Percentiles rank a stretch among this genome's conserved stretches.
Conservation (phyloP, 2,888 invertebrate genomes). For the Dicyrtoma fusca region DNA sequence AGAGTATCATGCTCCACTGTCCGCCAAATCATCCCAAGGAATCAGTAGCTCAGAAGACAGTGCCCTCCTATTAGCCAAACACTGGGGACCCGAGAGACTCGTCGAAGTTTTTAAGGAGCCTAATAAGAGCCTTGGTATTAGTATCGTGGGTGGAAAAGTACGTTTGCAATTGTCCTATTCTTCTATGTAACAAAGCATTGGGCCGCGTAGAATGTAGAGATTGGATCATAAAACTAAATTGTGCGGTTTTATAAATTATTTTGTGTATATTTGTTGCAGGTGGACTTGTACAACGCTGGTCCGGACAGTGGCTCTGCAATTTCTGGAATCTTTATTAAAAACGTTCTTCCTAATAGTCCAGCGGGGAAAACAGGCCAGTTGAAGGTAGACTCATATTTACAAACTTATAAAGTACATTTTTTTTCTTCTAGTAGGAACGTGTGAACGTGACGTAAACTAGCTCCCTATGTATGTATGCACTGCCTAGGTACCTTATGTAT, state of each 20-base stretch:
- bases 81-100: constrained; percentile 81
- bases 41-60: constrained; percentile 49
- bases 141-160: constrained; percentile 95
- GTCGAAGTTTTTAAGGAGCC: constrained; percentile 74
- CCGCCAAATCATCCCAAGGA: constrained; percentile 29
- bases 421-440: too few relatives aligned
- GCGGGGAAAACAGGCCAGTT: constrained; percentile 87
- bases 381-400: constrained; percentile 67
- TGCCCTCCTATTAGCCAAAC: constrained; percentile 66
- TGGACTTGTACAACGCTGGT: constrained; percentile 72
- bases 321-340: constrained; percentile 97
- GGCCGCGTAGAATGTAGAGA: too few relatives aligned
- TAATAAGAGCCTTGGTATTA: constrained; percentile 87
- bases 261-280: too few relatives aligned
- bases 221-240: too few relatives aligned
- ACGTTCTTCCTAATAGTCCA: constrained; percentile 90
- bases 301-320: constrained; percentile 73
- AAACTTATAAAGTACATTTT: too few relatives aligned
- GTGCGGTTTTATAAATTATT: constrained; percentile 1
- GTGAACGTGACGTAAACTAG: neutral
- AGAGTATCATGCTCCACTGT: constrained; percentile 30
- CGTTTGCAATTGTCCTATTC: too few relatives aligned
- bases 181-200: too few relatives aligned
- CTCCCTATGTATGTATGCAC: neutral
- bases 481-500: neutral